Evolutionary conservation across 2,113 vertebrate genomes (phyloP), one percentile per base, ranked within the genome.

Genomic region (Eulemur macaco): DNA sequence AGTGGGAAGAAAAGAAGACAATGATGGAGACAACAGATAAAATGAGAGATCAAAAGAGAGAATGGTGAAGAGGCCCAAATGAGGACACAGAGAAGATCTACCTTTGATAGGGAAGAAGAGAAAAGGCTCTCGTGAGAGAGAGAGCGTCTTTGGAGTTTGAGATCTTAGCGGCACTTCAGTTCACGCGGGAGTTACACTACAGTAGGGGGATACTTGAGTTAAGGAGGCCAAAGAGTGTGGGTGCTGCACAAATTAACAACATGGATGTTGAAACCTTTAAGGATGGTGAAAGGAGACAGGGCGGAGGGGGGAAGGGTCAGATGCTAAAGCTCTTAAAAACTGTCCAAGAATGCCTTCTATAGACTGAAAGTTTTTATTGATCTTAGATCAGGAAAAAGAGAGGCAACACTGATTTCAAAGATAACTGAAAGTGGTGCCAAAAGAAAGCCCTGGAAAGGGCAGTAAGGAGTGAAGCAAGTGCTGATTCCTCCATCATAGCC

Each of bases 121-220:
- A 37, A 63, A 78, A 82, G 25, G 23, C 13, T 54, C 27, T 50
- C 23, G 23, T 27, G 15, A 39, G 34, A 86, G 42, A 42, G 29
- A 80, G 34, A 74, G 60, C 18, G 31, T 50, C 14, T 81, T 68
- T 37, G 45, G 84, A 77, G 27, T 54, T 18, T 17, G 50, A 56
- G 76, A 52, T 12, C 2, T 10, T 11, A 39, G 0, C 4, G 73
- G 60, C 10, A 8, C 6, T 23, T 54, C 11, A 2, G 58, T n/a
- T 82, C 25, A 58, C 0, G 1, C 7, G 60, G 58, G 56, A 86
- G 58, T 82, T 17, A 89, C 37, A 20, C 11, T 0, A 66, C 7
- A 31, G 9, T 0, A 83, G 11, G 21, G 23, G 39, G 21, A n/a
- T 0, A n/a, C 1, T 7, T 66, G 73, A 14, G 6, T 3, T 52